These are phyloP conservation scores for Chaetura pelagica DNA, from an alignment of 2,113 vertebrate species.

Conservation along the genomic window DNA sequence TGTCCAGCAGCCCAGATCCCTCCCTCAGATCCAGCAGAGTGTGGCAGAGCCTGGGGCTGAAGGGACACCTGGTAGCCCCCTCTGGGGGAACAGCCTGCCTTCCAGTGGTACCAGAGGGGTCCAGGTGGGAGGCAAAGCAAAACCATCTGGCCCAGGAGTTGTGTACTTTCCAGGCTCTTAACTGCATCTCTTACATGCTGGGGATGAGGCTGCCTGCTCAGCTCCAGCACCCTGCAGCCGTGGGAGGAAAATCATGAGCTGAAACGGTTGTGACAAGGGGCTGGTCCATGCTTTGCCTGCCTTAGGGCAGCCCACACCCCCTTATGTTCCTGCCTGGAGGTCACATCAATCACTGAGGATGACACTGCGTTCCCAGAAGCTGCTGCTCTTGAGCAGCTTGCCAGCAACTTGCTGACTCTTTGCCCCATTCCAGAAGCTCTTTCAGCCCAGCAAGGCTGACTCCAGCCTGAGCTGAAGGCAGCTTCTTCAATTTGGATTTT, in stretches of 20 bases:
- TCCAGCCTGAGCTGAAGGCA: neutral
- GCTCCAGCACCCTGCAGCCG: neutral
- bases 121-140: neutral
- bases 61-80: fast-evolving
- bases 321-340: neutral
- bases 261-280: neutral
- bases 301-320: neutral
- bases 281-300: neutral
- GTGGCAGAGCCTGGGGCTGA: neutral
- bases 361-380: neutral
- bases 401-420: neutral
- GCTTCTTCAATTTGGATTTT: neutral
- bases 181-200: neutral
- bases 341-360: fast-evolving
- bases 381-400: neutral
- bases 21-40: fast-evolving
- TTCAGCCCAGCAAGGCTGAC: neutral
- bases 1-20: neutral
- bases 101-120: neutral
- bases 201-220: neutral
- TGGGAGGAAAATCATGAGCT: neutral
- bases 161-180: fast-evolving
- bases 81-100: neutral
- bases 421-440: neutral
- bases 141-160: neutral